Base-by-base conservation (phyloP, 2,797 vertebrate species). In the Gorsachius magnificus region DNA sequence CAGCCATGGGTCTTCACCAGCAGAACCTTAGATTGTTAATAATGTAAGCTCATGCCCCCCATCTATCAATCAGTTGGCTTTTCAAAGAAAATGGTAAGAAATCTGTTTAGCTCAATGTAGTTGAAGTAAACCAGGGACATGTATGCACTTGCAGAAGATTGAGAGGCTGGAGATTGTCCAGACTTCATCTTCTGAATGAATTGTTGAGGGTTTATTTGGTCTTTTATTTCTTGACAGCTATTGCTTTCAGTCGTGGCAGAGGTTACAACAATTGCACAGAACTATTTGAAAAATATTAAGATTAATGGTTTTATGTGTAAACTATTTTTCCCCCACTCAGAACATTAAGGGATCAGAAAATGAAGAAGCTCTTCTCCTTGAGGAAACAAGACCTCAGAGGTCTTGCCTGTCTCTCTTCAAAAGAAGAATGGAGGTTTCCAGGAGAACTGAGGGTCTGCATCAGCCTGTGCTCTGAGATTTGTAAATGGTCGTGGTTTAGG, bases 261-360 rank as follows among this genome's bases (percentile, higher is more conserved):
- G 83, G 74, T 93, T 94, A 89, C 72, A 89, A 75, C 60, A 86
- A 91, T 79, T 66, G n/a, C 54, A 36, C 21, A 33, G 43, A 68
- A 46, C 81, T 91, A 57, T 61, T 71, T 87, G 93, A 82, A 66
- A 89, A 93, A 82, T 26, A 92, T 78, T 80, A 33, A 89, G 85
- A 93, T 91, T 61, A 89, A 95, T 96, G 91, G 63, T 60, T 93
- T 96, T 57, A 72, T 11, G 71, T 79, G 87, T 84, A 65, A 85
- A 70, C 45, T 65, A 0, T 38, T 79, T 43, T 54, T 43, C 41
- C 24, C 64, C 69, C 33, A 2, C n/a, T 90, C 53, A 20, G 41
- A 85, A 80, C 19, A 9, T n/a, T 22, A 14, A 57, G 79, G 69
- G 80, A 51, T 72, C 68, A 83, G 82, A 86, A 87, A 69, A 92